Conservation (phyloP, 2,797 vertebrate genomes). For the Silurus lanzhouensis region DNA sequence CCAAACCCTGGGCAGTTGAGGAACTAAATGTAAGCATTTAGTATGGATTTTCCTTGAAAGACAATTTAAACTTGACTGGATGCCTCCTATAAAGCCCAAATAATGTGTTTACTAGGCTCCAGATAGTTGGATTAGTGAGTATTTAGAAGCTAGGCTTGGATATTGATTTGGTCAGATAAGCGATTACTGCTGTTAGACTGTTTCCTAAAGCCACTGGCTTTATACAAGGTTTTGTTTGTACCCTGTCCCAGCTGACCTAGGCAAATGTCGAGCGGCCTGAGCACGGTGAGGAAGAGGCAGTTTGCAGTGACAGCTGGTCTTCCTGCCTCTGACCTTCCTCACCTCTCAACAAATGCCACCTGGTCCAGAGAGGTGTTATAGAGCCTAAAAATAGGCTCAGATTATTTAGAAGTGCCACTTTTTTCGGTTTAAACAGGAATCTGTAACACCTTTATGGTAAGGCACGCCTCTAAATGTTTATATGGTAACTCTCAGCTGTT, state of each 20-base stretch:
- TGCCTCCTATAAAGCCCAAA: conserved; percentile 8
- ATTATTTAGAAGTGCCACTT: conserved; percentile 14
- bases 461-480: background rate
- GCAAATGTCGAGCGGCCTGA: conserved; percentile 28
- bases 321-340: conserved; percentile 41
- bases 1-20: conserved; percentile 38
- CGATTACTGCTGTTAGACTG: background rate
- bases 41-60: conserved; percentile 17
- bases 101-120: background rate
- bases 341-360: conserved; percentile 36
- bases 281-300: conserved; percentile 24
- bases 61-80: background rate
- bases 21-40: conserved; percentile 9
- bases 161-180: background rate
- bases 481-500: conserved; percentile 34
- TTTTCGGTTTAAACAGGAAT: conserved; percentile 9
- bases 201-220: background rate
- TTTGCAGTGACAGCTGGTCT: conserved; percentile 46
- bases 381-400: conserved; percentile 36
- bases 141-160: background rate
- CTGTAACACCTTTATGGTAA: background rate
- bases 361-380: conserved; percentile 44
- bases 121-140: background rate
- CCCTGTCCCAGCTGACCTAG: conserved; percentile 22
- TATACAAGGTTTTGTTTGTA: background rate